Evolutionary conservation across 2,888 invertebrate genomes (phyloP), one percentile per base, ranked within the genome.

Genomic region (Hydrotaea cyrtoneurina): DNA sequence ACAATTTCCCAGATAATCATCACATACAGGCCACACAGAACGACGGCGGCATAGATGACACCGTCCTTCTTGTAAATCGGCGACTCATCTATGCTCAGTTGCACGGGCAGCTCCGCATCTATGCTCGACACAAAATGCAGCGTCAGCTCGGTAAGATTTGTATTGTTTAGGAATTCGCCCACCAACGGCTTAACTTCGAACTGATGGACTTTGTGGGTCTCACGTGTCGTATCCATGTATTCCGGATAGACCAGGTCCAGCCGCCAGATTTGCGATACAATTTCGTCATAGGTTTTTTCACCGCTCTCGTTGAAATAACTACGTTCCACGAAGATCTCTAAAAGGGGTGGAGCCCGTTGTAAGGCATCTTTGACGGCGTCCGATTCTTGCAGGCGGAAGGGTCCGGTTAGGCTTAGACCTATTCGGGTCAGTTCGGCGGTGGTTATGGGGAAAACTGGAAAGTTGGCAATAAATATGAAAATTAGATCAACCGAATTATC

Each of bases 1-100:
- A 95, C 94, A 26, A 96, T 90, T 94, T 96, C 92, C 89, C 91
- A 97, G 85, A 97, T 95, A 72, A 98, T 97, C 55, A 98, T 93
- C 11, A 96, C 88, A 88, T 98, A 98, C n/a, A 98, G 93, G 0
- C 95, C 94, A 0, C 95, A 83, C 0, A 98, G 93, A 0, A 98
- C 93, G 0, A 95, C 86, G 0, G 95, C 94, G 0, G 96, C 96
- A 88, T 95, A 96, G 15, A 95, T 92, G 15, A 96, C 94, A 0
- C 97, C 97, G 82, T 94, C 93, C 39, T 94, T 93, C 17, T 93
- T 93, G 64, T 95, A 93, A 31, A 96, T 93, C 0, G 96, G 95
- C 36, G 94, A 93, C 31, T 94, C 89, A 88, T 95, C 94, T 88
- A 95, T 96, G 82, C 93, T 92, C 71, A 95, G 89, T 1, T 94